Evolutionary conservation across 2,797 vertebrate genomes (phyloP), one percentile per base, ranked within the genome.

Genomic region (Falco rusticolus): DNA sequence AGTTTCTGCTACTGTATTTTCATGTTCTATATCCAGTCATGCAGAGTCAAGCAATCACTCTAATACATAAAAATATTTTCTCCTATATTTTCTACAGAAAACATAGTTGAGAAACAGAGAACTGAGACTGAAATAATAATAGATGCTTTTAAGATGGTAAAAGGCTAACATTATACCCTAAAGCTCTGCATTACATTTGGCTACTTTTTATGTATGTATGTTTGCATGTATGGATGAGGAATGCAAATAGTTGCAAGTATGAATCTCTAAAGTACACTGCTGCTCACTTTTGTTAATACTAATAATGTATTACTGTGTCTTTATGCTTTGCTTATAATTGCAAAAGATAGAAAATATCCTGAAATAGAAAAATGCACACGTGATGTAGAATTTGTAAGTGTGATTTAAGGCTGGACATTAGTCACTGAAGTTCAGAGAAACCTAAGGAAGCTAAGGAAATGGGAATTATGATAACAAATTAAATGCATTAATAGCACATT

Each of bases 1-100:
- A 89, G 51, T 89, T 94, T 92, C 61, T 95, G 63, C 94, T 93
- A 83, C 91, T 92, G 57, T 79, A 74, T 93, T 75, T 74, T 86
- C 28, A 51, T 24, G 15, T 69, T 76, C 51, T 61, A 6, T 39
- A 53, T 34, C 13, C 25, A 89, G 15, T 1, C 4, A 50, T 51
- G 12, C 29, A 82, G 50, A 59, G 16, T 45, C 34, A 56, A 10
- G 13, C 66, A 89, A 82, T 41, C 47, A 48, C 13, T 51, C 33
- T 56, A 64, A 56, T 34, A 71, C 7, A 11, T 54, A 65, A 70
- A 92, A n/a, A 22, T 31, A 50, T 34, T 66, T 84, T 68, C 13
- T 89, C 24, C 33, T 56, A 0, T 47, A 28, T 66, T 45, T 87
- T 57, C 18, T 50, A 25, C 11, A 66, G 51, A 74, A 89, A 66